Evolutionary conservation across 2,888 invertebrate species (phyloP), one percentile per base, ranked within the genome.

Genomic region (Ichneumoninae sp.): DNA sequence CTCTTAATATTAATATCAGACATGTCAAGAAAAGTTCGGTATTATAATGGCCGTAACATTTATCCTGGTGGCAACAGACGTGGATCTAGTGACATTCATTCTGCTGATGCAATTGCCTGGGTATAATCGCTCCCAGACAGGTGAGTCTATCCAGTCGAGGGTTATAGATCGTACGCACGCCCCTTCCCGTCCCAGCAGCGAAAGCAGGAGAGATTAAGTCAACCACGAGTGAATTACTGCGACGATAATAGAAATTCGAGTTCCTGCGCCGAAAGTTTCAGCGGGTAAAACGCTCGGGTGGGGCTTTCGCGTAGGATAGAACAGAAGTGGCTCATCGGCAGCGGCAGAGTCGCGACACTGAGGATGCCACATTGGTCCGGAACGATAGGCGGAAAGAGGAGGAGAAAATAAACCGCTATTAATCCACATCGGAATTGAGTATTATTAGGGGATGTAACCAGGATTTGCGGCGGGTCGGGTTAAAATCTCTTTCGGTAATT

Each of bases 371-470:
- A 73, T 36, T 57, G 40, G 50, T 66, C 26, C n/a, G 33, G 50
- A 57, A 50, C 71, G 85, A 69, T 57, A 68, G 81, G 81, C 66
- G 75, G 78, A 60, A 75, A 54, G 33, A 73, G 66, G 54, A 70
- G 73, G 83, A 84, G 91, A 90, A 90, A 92, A 92, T 93, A 93
- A 93, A 93, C 91, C 92, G 88, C 92, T 91, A 93, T 94, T 94
- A 94, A 94, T 94, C 93, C 93, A 92, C 91, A 93, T 92, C 90
- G 93, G 92, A 93, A 94, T 93, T 93, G 93, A 93, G 93, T 93
- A 92, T 93, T 93, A 93, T 93, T 93, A 92, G 91, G 92, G 93
- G 91, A 92, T 91, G 91, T 91, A 92, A 87, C 88, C 90, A 88
- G 93, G 93, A 93, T 93, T 93, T 93, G 91, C 89, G 90, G 90